A percentile compares a stretch with the other conserved stretches of the same genome.
Conservation (phyloP, 2,888 invertebrate genomes). For the Chalcis sispes region DNA sequence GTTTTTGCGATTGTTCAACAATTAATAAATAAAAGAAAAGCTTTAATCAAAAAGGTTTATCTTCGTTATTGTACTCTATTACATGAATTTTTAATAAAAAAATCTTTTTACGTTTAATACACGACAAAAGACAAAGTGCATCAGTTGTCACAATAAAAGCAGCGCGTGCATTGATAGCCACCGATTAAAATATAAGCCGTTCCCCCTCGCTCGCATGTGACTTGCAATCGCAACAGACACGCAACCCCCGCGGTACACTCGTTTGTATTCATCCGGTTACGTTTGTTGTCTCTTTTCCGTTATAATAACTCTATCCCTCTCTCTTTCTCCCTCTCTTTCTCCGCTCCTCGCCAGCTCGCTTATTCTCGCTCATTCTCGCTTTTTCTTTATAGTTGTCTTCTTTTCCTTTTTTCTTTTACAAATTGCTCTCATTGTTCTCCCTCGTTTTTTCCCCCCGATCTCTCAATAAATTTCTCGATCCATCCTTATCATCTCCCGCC, state of each 20-base stretch:
- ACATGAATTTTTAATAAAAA: constrained; percentile 14
- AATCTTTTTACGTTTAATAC: constrained; percentile 9
- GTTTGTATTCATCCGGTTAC: constrained; percentile 65
- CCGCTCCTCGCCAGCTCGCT: constrained; percentile 55
- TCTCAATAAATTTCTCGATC: constrained; percentile 45
- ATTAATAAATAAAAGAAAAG: too few species aligned
- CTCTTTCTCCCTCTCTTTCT: constrained; percentile 42
- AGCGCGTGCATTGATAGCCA: constrained; percentile 37
- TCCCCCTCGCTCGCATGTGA: constrained; percentile 38
- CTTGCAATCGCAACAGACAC: constrained; percentile 48
- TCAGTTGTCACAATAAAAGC: constrained; percentile 36
- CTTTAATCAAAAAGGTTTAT: too few species aligned
- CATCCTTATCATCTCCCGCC: constrained; percentile 15
- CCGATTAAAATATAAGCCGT: constrained; percentile 54
- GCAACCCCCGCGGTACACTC: constrained; percentile 53
- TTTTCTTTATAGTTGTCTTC: too few species aligned
- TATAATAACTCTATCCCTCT: constrained; percentile 49
- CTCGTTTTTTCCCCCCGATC: neutral
- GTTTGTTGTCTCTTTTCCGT: constrained; percentile 58
- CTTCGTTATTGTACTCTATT: too few species aligned
- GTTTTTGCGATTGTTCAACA: too few species aligned
- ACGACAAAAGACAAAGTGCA: constrained; percentile 19
- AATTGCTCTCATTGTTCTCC: constrained; percentile 46
- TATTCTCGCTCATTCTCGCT: constrained; percentile 4
- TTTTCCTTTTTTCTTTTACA: constrained; percentile 18